Percentiles rank a stretch among this genome's conserved stretches.
Conservation (phyloP, 2,113 vertebrate genomes). For the Cyrtonyx montezumae region DNA sequence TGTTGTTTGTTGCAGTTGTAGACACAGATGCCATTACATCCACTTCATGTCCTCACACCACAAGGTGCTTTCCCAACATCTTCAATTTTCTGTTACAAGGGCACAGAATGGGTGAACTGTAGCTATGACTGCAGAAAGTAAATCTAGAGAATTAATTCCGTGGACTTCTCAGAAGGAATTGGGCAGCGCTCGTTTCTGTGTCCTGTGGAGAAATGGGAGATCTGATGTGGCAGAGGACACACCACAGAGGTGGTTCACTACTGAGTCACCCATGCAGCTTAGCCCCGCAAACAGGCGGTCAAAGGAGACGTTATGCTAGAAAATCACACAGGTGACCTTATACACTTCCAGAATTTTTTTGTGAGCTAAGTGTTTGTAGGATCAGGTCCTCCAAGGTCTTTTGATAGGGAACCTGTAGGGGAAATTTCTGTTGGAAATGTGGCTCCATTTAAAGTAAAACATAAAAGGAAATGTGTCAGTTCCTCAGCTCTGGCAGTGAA, state of each 20-base stretch:
- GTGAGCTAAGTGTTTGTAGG: neutral
- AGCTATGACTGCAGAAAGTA: neutral
- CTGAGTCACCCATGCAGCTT: neutral
- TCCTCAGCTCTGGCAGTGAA: slow-evolving; percentile 30
- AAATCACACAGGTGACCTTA: neutral
- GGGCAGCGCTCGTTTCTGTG: neutral
- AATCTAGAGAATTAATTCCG: neutral
- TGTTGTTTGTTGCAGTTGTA: neutral
- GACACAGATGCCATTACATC: neutral
- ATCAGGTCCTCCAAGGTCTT: neutral
- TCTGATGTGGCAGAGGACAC: neutral
- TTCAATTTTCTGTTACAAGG: neutral
- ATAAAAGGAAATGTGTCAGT: slow-evolving; percentile 61
- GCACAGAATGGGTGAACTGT: neutral
- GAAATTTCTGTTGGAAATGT: neutral
- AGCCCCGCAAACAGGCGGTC: neutral
- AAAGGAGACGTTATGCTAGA: neutral
- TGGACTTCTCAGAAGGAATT: neutral
- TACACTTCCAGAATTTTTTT: neutral
- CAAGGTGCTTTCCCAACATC: neutral
- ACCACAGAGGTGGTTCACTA: neutral
- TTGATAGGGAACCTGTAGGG: neutral
- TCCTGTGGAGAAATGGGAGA: too few species aligned
- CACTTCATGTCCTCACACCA: neutral
- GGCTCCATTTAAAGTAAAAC: slow-evolving; percentile 38